These are phyloP conservation scores for Trachelus stipa DNA, from an alignment of 2,888 invertebrate genomes.

Conservation along the genomic window DNA sequence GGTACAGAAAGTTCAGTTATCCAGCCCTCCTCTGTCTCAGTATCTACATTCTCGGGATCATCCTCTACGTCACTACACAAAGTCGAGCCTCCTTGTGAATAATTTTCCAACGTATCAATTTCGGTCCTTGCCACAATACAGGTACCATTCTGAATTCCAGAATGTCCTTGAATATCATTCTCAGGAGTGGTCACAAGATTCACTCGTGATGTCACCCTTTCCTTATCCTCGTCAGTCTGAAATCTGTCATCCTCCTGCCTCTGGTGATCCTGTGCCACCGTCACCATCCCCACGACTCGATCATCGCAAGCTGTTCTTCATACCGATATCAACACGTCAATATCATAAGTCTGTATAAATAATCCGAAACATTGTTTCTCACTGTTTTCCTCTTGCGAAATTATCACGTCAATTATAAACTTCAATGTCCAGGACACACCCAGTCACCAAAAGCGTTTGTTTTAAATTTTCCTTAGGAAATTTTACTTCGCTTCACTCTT, in stretches of 20 bases:
- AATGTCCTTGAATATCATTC: neutral
- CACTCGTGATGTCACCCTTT: neutral
- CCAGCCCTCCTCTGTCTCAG: constrained; percentile 18
- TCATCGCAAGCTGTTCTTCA: constrained; percentile 3
- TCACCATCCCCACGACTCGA: constrained; percentile 39
- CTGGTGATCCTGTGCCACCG: constrained; percentile 37
- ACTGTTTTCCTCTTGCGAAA: neutral
- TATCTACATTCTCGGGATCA: constrained; percentile 11
- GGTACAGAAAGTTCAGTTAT: constrained; percentile 14
- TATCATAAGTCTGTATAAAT: neutral
- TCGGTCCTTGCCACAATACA: neutral
- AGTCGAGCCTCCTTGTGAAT: constrained; percentile 29
- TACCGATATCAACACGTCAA: neutral
- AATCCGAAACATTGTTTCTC: neutral
- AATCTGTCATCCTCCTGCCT: constrained; percentile 28
- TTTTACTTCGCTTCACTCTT: neutral
- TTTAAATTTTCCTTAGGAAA: neutral
- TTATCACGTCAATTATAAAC: neutral
- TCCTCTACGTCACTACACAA: constrained; percentile 48
- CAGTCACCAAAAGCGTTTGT: neutral
- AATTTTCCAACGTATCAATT: constrained; percentile 13
- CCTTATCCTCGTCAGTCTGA: constrained; percentile 26
- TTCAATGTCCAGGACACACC: neutral
- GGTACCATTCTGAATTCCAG: neutral
- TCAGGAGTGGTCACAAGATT: neutral